Conservation (phyloP, 2,888 invertebrate species). For the Cerastis leucographa region DNA sequence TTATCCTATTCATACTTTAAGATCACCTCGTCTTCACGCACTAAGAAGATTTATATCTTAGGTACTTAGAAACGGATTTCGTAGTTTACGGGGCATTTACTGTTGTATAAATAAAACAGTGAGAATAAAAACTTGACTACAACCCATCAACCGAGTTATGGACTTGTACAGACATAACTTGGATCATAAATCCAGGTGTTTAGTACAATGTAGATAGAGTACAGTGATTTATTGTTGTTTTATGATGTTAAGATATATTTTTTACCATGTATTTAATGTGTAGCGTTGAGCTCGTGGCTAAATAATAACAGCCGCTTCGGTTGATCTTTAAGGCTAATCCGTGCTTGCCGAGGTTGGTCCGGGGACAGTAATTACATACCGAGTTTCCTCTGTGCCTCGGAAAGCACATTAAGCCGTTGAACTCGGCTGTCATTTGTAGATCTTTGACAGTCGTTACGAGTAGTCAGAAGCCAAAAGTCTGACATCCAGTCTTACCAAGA, state of each 20-base stretch:
- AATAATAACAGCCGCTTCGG: no score
- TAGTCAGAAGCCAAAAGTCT: no score
- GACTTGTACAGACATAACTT: slow-evolving; percentile 32
- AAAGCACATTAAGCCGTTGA: no score
- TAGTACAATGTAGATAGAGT: slow-evolving; percentile 10
- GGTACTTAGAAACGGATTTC: slow-evolving; percentile 53
- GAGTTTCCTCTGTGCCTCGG: no score
- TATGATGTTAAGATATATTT: slow-evolving; percentile 7
- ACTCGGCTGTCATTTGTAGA: no score
- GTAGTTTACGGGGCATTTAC: slow-evolving; percentile 53
- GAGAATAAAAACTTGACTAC: slow-evolving; percentile 55
- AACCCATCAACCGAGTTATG: slow-evolving; percentile 51
- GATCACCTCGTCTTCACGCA: slow-evolving; percentile 23
- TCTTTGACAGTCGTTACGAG: no score
- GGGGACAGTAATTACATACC: no score
- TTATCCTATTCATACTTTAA: slow-evolving; percentile 35
- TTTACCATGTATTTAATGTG: no score
- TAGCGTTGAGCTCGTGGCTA: no score
- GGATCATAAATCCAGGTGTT: slow-evolving; percentile 38
- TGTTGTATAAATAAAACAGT: slow-evolving; percentile 59
- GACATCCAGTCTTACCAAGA: no score
- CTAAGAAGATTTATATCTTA: slow-evolving; percentile 49
- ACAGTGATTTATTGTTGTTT: slow-evolving; percentile 33
- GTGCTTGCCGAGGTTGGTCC: no score
- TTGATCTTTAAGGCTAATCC: no score